phyloP scores from a whole-genome alignment of 92 coral and sea anemone genomes.

The Phymanthus crucifer region DNA sequence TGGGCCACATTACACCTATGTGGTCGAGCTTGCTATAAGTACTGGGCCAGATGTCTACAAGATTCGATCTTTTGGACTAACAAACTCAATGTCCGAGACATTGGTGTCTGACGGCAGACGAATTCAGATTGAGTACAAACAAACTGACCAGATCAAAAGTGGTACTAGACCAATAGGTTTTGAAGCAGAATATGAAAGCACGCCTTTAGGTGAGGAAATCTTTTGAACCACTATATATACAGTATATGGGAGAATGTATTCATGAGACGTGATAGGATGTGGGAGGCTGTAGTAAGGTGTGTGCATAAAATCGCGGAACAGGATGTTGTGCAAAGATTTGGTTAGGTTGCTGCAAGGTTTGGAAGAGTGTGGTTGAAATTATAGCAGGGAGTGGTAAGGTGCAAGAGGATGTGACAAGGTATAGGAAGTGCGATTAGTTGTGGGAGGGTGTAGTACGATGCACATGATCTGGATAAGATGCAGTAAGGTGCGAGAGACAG shows the following conservation, averaged over 20 bases:
- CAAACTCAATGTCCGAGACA: neutral
- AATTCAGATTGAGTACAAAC: neutral
- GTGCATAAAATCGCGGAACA: too few relatives aligned
- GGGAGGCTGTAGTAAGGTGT: neutral
- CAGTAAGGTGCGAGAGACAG: neutral
- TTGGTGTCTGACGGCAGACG: conserved; percentile 15
- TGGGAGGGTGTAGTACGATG: neutral
- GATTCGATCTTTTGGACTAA: neutral
- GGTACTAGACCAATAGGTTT: conserved; percentile 5
- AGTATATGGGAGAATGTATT: too few relatives aligned
- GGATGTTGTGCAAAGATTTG: neutral
- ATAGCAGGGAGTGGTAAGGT: neutral
- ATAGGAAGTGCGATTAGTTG: too few relatives aligned
- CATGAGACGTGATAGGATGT: too few relatives aligned
- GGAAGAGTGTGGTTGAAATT: too few relatives aligned
- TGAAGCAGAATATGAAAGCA: neutral
- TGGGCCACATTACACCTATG: neutral
- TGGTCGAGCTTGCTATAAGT: neutral
- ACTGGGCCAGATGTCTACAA: neutral
- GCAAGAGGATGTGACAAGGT: neutral
- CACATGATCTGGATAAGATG: neutral
- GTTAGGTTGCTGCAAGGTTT: too few relatives aligned
- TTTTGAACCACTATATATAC: too few relatives aligned
- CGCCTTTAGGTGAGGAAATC: conserved; percentile 9
- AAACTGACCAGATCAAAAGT: neutral